These are phyloP conservation scores for Numenius phaeopus DNA, from an alignment of 2,797 vertebrate species.

Conservation along the genomic window DNA sequence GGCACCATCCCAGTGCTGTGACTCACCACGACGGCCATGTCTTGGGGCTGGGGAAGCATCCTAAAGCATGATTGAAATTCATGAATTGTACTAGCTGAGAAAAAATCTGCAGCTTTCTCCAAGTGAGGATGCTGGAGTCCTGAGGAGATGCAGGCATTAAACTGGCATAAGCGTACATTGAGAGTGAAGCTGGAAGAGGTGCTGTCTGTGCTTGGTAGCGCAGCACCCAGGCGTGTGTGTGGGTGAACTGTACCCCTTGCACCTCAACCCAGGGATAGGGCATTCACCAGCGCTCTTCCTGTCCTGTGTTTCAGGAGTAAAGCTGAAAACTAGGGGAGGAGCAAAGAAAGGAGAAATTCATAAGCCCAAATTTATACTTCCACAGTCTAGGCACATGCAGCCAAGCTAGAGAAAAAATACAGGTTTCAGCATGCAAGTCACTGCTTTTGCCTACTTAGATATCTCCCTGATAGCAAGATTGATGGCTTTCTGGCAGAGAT, in stretches of 20 bases:
- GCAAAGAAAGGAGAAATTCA: neutral
- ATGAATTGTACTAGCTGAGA: neutral
- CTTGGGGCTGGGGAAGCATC: neutral
- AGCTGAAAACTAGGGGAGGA: neutral
- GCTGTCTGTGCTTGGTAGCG: neutral
- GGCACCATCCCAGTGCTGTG: neutral
- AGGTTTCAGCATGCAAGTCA: neutral
- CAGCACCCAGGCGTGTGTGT: neutral
- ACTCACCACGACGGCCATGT: rapidly evolving
- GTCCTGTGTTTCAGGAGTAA: neutral
- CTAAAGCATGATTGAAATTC: neutral
- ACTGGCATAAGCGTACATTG: neutral
- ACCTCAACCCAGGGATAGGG: neutral
- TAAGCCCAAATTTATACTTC: neutral
- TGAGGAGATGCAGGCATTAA: neutral
- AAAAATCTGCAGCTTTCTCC: neutral
- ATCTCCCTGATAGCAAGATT: neutral
- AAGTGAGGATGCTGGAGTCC: neutral
- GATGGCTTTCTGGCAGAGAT: neutral
- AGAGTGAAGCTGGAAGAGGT: neutral
- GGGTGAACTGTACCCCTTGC: rapidly evolving
- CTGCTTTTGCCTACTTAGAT: neutral
- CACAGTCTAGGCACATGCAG: neutral
- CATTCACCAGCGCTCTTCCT: neutral
- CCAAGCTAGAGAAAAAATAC: neutral